These are phyloP conservation scores for Oncorhynchus keta DNA, from an alignment of 2,113 vertebrate genomes.

Conservation along the genomic window DNA sequence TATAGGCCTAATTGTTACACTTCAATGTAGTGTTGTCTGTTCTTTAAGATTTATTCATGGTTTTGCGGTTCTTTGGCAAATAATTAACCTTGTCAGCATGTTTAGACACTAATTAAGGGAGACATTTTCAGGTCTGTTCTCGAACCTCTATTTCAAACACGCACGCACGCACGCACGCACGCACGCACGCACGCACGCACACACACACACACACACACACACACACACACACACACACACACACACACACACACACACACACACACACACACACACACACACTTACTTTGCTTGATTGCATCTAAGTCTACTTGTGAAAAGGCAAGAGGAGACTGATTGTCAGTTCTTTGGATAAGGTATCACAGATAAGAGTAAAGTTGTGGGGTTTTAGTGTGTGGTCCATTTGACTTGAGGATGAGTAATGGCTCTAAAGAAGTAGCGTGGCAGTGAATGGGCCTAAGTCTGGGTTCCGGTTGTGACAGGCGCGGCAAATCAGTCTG, in stretches of 20 bases:
- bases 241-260: background rate
- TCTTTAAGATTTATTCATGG: background rate
- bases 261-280: background rate
- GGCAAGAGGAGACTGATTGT: background rate
- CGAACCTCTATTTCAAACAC: background rate
- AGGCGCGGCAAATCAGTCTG: slow-evolving; percentile 35
- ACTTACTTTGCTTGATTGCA: background rate
- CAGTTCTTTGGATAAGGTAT: no score
- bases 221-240: background rate
- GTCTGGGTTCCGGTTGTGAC: slow-evolving; percentile 53
- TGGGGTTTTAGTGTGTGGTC: background rate
- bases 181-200: no score
- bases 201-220: no score
- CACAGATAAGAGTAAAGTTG: no score
- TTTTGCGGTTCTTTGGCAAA: background rate
- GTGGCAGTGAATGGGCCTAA: slow-evolving; percentile 47
- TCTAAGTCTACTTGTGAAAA: background rate
- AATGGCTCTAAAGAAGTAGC: slow-evolving; percentile 26
- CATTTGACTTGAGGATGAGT: background rate
- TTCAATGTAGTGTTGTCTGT: background rate
- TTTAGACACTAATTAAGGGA: slow-evolving; percentile 1
- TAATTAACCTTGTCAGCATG: background rate
- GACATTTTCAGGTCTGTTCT: background rate
- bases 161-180: background rate
- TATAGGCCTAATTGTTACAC: background rate